These are phyloP conservation scores for Camelus bactrianus DNA, from an alignment of 2,113 vertebrate genomes.

Conservation along the genomic window DNA sequence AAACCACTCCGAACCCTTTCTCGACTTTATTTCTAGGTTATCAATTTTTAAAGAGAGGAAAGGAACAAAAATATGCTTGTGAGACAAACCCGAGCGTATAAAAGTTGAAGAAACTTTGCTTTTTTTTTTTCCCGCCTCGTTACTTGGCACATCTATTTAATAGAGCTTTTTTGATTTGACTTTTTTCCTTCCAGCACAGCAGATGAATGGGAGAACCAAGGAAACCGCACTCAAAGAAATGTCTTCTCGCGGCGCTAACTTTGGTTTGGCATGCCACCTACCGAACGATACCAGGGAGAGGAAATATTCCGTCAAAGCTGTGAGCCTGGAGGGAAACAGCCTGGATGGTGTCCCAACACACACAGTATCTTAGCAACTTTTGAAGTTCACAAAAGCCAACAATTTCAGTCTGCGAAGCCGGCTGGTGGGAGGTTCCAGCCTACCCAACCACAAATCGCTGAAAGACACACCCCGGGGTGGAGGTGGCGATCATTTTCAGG, in stretches of 20 bases:
- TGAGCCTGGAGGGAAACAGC: slow-evolving; percentile 75
- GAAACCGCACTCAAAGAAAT: slow-evolving; percentile 79
- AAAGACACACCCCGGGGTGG: neutral
- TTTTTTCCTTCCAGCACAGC: slow-evolving; percentile 83
- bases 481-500: neutral
- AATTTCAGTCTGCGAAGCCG: slow-evolving; percentile 37
- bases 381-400: slow-evolving; percentile 73
- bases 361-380: slow-evolving; percentile 84
- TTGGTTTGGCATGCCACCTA: slow-evolving; percentile 84
- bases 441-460: neutral
- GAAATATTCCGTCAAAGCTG: slow-evolving; percentile 82
- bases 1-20: slow-evolving; percentile 65
- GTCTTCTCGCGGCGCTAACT: slow-evolving; percentile 85
- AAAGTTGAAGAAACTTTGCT: slow-evolving; percentile 78
- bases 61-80: slow-evolving; percentile 79
- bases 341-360: slow-evolving; percentile 78
- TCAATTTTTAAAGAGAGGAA: slow-evolving; percentile 87
- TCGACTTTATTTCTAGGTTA: slow-evolving; percentile 83
- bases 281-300: slow-evolving; percentile 76
- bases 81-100: slow-evolving; percentile 83
- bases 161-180: slow-evolving; percentile 81
- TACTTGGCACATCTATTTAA: slow-evolving; percentile 83
- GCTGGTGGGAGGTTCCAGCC: neutral
- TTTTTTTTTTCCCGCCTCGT: slow-evolving; percentile 56
- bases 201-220: slow-evolving; percentile 77